These are phyloP conservation scores for Sebastes wilsoni DNA, from an alignment of 2,797 vertebrate species.

Conservation along the genomic window DNA sequence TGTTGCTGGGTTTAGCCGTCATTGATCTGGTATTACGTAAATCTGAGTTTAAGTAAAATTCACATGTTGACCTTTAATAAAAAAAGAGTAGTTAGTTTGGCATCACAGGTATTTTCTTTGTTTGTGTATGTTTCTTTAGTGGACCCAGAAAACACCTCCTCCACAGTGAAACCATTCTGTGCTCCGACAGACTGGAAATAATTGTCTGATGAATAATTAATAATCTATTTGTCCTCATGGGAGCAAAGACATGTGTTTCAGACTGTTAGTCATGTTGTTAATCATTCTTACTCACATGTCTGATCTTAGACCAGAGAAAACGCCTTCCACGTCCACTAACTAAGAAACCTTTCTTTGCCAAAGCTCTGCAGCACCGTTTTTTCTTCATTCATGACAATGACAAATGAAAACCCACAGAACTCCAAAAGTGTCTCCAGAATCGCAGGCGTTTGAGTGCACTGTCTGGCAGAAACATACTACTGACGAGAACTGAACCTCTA, in stretches of 20 bases:
- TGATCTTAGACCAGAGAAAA: background rate
- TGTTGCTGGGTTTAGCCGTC: background rate
- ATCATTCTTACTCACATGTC: background rate
- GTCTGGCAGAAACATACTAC: background rate
- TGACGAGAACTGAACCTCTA: background rate
- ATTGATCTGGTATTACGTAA: background rate
- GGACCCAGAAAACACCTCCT: background rate
- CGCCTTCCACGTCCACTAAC: background rate
- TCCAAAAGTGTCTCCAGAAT: background rate
- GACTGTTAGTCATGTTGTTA: background rate
- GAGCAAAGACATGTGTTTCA: background rate
- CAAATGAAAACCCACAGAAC: background rate
- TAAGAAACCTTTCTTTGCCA: background rate
- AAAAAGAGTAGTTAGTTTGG: background rate
- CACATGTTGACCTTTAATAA: background rate
- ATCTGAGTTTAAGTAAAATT: background rate
- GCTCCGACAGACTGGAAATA: constrained; percentile 1
- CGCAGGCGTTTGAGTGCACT: background rate
- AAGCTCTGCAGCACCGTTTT: background rate
- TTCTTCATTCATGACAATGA: background rate
- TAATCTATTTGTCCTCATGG: background rate
- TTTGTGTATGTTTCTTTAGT: background rate
- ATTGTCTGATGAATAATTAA: constrained; percentile 17
- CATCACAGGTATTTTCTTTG: background rate
- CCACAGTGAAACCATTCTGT: background rate